phyloP scores from a whole-genome alignment of 2,113 vertebrate species.

The Taxidea taxus region DNA sequence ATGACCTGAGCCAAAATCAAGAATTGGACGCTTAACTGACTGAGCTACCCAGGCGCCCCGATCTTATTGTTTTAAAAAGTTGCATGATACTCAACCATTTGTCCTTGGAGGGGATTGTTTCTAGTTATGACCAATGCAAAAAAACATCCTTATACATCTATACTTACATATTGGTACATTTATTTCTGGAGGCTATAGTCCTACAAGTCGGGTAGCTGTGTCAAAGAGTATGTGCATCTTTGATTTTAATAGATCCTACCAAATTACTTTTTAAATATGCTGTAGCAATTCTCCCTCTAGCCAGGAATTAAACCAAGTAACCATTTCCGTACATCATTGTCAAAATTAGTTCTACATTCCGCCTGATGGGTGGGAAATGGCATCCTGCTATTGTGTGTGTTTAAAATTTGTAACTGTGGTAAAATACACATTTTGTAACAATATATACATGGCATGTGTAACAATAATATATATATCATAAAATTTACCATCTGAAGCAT shows the following conservation, averaged over 20 bases:
- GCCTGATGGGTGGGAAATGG: not conserved
- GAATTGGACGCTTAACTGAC: not conserved
- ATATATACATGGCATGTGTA: not conserved
- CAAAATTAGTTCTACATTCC: not conserved
- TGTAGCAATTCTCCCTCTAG: not conserved
- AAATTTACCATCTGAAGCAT: not conserved
- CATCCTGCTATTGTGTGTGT: not conserved
- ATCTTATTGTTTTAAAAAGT: not conserved
- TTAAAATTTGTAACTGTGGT: not conserved
- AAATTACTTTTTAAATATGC: not conserved
- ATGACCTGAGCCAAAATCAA: not conserved
- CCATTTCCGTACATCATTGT: not conserved
- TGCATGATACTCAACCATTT: not conserved
- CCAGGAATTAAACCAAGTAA: not conserved
- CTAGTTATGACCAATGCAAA: not conserved
- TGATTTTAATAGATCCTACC: not conserved
- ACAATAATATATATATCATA: not conserved
- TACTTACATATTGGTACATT: not conserved
- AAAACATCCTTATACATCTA: not conserved
- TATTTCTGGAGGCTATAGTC: not conserved
- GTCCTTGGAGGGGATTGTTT: not conserved
- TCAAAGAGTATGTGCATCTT: not conserved
- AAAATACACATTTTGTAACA: not conserved
- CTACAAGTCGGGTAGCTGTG: not conserved
- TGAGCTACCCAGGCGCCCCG: not conserved